phyloP scores from a whole-genome alignment of 2,797 vertebrate species.

The Sebastiscus tertius region DNA sequence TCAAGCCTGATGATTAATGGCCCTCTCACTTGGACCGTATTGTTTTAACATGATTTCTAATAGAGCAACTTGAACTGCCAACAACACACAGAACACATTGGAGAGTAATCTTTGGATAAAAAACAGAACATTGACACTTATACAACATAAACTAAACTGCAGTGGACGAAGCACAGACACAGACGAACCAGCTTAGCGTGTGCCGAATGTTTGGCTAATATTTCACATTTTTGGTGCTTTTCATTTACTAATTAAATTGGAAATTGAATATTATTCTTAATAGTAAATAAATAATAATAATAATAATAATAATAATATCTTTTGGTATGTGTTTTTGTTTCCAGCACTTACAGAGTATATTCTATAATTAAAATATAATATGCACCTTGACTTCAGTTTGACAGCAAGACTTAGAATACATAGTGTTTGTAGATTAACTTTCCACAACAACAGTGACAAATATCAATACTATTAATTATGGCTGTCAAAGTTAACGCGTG shows the following conservation, averaged over 20 bases:
- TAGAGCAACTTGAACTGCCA: constrained; percentile 66
- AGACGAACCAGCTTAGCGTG: background rate
- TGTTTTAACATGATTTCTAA: constrained; percentile 77
- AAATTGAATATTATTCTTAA: constrained; percentile 4
- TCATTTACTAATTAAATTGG: background rate
- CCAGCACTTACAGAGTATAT: background rate
- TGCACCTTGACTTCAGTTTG: background rate
- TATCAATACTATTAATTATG: background rate
- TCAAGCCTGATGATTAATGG: constrained; percentile 81
- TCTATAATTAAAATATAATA: background rate
- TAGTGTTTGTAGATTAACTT: background rate
- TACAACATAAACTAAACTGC: constrained; percentile 31
- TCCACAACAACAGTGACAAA: background rate
- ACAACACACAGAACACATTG: constrained; percentile 40
- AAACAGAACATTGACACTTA: constrained; percentile 54
- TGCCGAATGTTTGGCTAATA: constrained; percentile 17
- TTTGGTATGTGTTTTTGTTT: background rate
- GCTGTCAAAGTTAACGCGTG: no score
- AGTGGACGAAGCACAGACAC: constrained; percentile 41
- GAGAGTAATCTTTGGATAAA: constrained; percentile 56
- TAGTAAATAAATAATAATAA: no score
- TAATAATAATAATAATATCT: no score
- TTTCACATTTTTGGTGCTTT: constrained; percentile 10
- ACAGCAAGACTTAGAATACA: background rate
- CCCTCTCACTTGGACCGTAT: constrained; percentile 65